Base-by-base conservation (phyloP, 2,113 vertebrate species). In the Phyllopteryx taeniolatus region DNA sequence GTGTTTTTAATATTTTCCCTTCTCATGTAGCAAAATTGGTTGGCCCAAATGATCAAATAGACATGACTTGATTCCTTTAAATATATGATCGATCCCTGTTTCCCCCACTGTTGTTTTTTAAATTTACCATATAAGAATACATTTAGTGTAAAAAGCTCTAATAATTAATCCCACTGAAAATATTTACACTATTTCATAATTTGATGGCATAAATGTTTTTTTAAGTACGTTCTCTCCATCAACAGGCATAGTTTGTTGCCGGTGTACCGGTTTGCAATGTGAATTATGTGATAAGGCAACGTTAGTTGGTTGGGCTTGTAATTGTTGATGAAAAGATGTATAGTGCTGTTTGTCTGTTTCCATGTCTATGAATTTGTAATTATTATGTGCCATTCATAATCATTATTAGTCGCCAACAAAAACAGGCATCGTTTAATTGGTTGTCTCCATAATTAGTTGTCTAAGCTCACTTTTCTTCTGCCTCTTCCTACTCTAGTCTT, bases 241-340 rank as follows among this genome's bases (percentile, higher is more conserved):
- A 75, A 64, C 44, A 51, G 4, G 33, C 54, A 61, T 67, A 67
- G 60, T 78, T 82, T 83, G 73, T 81, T 77, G 74, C 70, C 72
- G 59, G 35, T 74, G 56, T 8, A 19, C 35, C 61, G 44, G 65
- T 14, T 63, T 77, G 67, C 60, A 79, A 77, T 81, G 56, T 79
- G 70, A 86, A 85, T 84, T 86, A 85, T 83, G 83, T 74, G 85
- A 90, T 90, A 87, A 85, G 74, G 74, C 83, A 82, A 73, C 65
- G 65, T 53, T 76, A 61, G 70, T 86, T 81, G 77, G 68, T 53
- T 54, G 44, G 74, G 77, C 77, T 78, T 78, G 76, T 91, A 90
- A 90, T 89, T 89, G 88, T 84, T 90, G 86, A 90, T 88, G 80
- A 73, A 71, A 76, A 85, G 83, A 88, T 91, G 85, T 73, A 67